Evolutionary conservation across 2,113 vertebrate genomes (phyloP), one percentile per base, ranked within the genome.

Genomic region (Pangasianodon hypophthalmus): DNA sequence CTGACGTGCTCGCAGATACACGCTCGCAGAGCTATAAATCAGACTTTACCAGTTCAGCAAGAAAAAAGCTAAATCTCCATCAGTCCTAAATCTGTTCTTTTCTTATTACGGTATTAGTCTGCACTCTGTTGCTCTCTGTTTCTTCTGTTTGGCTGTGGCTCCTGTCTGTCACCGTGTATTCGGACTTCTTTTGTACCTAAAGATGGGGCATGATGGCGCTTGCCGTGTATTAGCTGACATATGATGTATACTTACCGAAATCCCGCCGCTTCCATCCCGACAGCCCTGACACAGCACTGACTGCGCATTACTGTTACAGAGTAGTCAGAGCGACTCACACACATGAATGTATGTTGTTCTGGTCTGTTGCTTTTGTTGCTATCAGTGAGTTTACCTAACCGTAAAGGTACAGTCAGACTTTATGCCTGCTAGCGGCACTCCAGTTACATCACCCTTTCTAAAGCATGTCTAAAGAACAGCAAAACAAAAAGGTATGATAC

Each of bases 401-500:
- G 1, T 32, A 4, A 44, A 79, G 26, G 13, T 14, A 19, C 2
- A 64, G 32, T 77, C 6, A 14, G 50, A 19, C 73, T n/a, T 13
- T 79, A 54, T 46, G 75, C 26, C 46, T 86, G 48, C 92, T 88
- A 60, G 92, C 90, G 62, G 37, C 24, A 18, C 46, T 83, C 24
- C 58, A 24, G 52, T 88, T 71, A 29, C 21, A 6, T 73, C 67
- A 73, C 3, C 10, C 48, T 26, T 16, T 37, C 46, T 86, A 32
- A 67, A n/a, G 62, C 4, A 16, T 56, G 26, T 67, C 9, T 73
- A 41, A 41, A 71, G 14, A 37, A 41, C 18, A 6, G 37, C 18
- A 24, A 19, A 41, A 46, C 4, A 50, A 16, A n/a, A 4, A 8
- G 11, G 48, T 52, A 48, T 7, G n/a, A 48, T 77, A 44, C 1